A percentile compares a stretch with the other conserved stretches of the same genome.
Evolutionary conservation across 35 echinoderm and acorn worm species (phyloP).

Genomic region (Apostichopus japonicus): DNA sequence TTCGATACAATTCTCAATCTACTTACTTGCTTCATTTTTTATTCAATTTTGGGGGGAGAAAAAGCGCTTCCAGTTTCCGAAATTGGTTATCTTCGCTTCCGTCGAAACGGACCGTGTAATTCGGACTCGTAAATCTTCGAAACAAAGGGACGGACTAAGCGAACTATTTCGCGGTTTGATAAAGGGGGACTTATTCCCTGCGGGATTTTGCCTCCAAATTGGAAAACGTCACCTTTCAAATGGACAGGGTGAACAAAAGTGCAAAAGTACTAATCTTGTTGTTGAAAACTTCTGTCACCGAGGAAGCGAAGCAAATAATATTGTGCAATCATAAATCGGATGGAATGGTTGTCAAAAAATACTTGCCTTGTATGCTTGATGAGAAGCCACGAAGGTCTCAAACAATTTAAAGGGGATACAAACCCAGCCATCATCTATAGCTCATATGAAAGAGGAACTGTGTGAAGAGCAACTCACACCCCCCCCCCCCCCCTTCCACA

Average conservation of each 20-base stretch:
- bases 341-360: not conserved
- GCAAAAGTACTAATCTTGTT: not conserved
- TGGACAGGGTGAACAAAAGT: constrained; percentile 9
- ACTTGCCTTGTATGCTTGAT: not conserved
- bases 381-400: not conserved
- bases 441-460: too few species aligned
- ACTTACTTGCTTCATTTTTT: constrained; percentile 15
- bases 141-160: constrained; percentile 40
- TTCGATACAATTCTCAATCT: constrained; percentile 4
- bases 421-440: too few species aligned
- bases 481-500: too few species aligned
- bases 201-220: constrained; percentile 4
- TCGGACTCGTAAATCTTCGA: constrained; percentile 21
- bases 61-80: constrained; percentile 28
- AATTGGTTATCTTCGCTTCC: not conserved
- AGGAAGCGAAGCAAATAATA: not conserved
- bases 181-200: not conserved
- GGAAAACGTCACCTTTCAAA: not conserved
- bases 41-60: not conserved
- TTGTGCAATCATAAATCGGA: not conserved
- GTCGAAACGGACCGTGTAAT: constrained; percentile 17
- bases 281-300: not conserved
- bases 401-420: too few species aligned
- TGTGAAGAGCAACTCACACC: too few species aligned
- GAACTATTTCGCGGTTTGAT: constrained; percentile 23